Evolutionary conservation across 2,113 vertebrate genomes (phyloP).

Genomic region (Tamias sibiricus): DNA sequence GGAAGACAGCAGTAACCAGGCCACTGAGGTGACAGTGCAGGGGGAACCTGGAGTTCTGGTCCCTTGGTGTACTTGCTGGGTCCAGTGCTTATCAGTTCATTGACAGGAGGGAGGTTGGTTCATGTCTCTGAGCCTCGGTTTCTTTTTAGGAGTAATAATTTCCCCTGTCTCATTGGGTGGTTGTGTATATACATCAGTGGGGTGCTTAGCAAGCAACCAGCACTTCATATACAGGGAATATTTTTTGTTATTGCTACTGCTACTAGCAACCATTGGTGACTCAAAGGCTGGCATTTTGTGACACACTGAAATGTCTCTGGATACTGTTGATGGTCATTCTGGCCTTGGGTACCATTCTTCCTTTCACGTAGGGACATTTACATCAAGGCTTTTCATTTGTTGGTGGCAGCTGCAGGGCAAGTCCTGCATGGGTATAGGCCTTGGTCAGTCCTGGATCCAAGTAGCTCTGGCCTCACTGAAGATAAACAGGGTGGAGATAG

Average conservation of each 20-base stretch:
- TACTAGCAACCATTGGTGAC: neutral
- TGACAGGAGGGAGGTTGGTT: neutral
- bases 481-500: neutral
- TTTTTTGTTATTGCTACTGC: rapidly evolving
- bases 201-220: too few species aligned
- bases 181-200: neutral
- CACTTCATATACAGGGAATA: neutral
- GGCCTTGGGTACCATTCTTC: neutral
- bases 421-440: too few species aligned
- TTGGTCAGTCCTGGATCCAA: neutral
- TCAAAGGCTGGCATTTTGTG: neutral
- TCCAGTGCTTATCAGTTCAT: neutral
- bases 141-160: neutral
- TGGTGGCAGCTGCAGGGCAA: neutral
- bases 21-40: neutral
- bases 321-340: rapidly evolving
- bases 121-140: neutral
- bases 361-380: rapidly evolving
- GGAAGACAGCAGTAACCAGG: neutral
- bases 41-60: neutral
- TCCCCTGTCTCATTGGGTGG: too few species aligned
- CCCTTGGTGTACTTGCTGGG: neutral
- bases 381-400: neutral
- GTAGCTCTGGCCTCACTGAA: neutral
- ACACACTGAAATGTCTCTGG: neutral